Percentiles rank a stretch among this genome's conserved stretches.
These are phyloP conservation scores for Morpho helenor DNA, from an alignment of 2,888 invertebrate species.

Conservation along the genomic window DNA sequence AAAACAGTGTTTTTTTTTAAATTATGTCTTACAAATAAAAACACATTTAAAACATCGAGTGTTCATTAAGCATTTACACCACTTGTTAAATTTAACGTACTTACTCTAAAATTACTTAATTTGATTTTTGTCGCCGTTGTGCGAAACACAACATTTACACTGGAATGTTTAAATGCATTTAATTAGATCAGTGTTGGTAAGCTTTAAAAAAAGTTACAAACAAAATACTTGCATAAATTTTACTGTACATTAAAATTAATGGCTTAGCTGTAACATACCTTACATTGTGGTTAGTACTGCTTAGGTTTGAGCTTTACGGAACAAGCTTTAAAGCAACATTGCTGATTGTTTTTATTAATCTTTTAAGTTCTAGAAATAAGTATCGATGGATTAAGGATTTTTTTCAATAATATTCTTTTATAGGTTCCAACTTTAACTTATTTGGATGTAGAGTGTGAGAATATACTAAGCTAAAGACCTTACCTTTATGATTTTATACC, in stretches of 20 bases:
- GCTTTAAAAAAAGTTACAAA: not conserved
- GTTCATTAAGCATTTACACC: constrained; percentile 1
- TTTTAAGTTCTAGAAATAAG: no score
- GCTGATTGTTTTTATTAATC: no score
- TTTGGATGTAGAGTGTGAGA: no score
- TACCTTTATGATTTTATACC: no score
- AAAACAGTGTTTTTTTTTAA: no score
- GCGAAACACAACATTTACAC: constrained; percentile 1
- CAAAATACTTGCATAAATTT: not conserved
- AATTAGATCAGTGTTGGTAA: not conserved
- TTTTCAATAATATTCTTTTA: no score
- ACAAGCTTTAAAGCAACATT: no score
- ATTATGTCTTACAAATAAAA: not conserved
- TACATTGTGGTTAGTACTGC: no score
- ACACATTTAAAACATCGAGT: not conserved
- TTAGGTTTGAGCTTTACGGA: no score
- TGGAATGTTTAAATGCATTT: constrained; percentile 4
- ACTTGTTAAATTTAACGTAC: constrained; percentile 6
- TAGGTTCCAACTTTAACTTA: no score
- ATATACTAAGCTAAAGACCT: no score
- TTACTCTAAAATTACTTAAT: constrained; percentile 8
- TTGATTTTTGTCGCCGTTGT: constrained; percentile 1
- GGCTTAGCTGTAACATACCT: not conserved
- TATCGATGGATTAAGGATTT: no score
- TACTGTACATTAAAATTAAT: not conserved